Evolutionary conservation across 2,888 invertebrate genomes (phyloP).

Genomic region (Camptogramma bilineatum): DNA sequence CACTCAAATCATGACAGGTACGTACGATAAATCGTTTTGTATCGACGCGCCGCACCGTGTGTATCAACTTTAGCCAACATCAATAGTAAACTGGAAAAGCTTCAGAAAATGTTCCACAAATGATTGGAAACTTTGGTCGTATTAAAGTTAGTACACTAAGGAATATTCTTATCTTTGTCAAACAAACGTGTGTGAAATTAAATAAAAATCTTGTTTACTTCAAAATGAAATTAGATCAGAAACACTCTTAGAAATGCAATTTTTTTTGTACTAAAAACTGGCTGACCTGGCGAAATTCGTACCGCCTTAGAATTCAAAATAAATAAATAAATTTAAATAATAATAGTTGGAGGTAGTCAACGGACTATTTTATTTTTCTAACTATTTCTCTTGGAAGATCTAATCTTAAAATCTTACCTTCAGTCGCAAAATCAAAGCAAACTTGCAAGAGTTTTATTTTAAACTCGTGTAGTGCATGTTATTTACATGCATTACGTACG

Average conservation of each 20-base stretch:
- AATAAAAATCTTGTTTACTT: not conserved
- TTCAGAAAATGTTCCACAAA: constrained; percentile 17
- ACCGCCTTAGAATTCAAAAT: too few relatives aligned
- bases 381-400: not conserved
- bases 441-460: constrained; percentile 43
- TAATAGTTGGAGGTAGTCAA: too few relatives aligned
- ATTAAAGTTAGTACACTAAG: constrained; percentile 4
- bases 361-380: too few relatives aligned
- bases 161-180: not conserved
- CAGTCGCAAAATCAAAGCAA: constrained; percentile 15
- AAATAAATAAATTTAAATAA: too few relatives aligned
- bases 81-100: constrained; percentile 18
- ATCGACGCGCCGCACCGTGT: not conserved
- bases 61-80: constrained; percentile 3
- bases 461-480: constrained; percentile 52
- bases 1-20: too few relatives aligned
- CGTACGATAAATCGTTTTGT: too few relatives aligned
- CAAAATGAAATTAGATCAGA: too few relatives aligned
- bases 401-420: not conserved
- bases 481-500: constrained; percentile 74
- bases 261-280: too few relatives aligned
- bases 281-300: too few relatives aligned
- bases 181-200: not conserved
- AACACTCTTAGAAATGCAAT: too few relatives aligned
- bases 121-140: constrained; percentile 17